Conservation (phyloP, 2,797 vertebrate species). For the Ptychobarbus kaznakovi region DNA sequence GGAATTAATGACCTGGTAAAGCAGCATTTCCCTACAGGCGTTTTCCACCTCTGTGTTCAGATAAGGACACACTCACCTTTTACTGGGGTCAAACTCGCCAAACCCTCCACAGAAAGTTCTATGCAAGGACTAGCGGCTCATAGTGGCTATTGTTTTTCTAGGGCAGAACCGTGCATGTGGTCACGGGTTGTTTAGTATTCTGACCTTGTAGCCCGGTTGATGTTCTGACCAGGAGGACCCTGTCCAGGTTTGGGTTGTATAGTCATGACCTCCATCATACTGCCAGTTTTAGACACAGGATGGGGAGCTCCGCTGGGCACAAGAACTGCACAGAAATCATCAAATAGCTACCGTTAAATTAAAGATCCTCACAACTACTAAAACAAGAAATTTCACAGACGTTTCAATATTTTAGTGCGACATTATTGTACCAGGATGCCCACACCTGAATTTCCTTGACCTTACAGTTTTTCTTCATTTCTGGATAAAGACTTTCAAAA, state of each 20-base stretch:
- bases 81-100: constrained; percentile 6
- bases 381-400: not conserved
- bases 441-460: not conserved
- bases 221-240: constrained; percentile 74
- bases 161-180: constrained; percentile 5
- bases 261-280: constrained; percentile 84
- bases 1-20: constrained; percentile 46
- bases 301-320: constrained; percentile 74
- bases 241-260: constrained; percentile 82
- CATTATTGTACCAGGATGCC: not conserved
- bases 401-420: not conserved
- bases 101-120: not conserved
- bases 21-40: constrained; percentile 36
- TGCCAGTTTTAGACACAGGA: constrained; percentile 82
- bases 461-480: not conserved
- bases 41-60: constrained; percentile 48
- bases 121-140: not conserved
- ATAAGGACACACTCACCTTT: constrained; percentile 48
- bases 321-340: constrained; percentile 70
- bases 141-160: not conserved
- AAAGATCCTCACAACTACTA: not conserved
- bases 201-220: constrained; percentile 85
- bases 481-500: not conserved
- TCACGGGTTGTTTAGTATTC: constrained; percentile 40
- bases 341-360: not conserved